Evolutionary conservation across 2,888 invertebrate genomes (phyloP), one percentile per base, ranked within the genome.

Genomic region (Tetramorium bicarinatum): DNA sequence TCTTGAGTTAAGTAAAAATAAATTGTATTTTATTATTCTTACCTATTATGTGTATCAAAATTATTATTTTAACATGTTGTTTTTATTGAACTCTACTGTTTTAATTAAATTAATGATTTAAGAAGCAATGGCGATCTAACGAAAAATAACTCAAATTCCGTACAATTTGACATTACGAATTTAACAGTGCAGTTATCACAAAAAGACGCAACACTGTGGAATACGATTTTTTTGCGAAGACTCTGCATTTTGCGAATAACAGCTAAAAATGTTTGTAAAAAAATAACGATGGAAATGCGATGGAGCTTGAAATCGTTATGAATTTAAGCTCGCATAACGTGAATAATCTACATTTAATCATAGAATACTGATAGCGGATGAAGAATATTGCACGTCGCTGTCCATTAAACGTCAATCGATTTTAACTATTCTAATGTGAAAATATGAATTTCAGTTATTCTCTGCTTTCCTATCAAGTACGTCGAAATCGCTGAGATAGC

Each of bases 331-430:
- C 47, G 34, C 29, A 8, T 54, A 56, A 69, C 29, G 56, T 44
- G 41, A 56, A 67, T 67, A 44, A 69, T 77, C 7, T 49, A n/a
- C 3, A 9, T 77, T 77, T 56, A 67, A 69, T 69, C 11, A 13
- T 11, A 56, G 21, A 69, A 79, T 56, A 56, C 11, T 21, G 29
- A 11, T 66, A 18, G 25, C 3, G 15, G n/a, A 44, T 13, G 49
- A 49, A 49, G 6, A 47, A 18, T 49, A 49, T 49, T 11, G 41
- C 34, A 44, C 15, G 44, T 66, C 21, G 41, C 41, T 66, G 66
- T 76, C 66, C 29, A 15, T 69, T 79, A 69, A 67, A 79, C 6
- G n/a, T 77, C 67, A 15, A 69, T 79, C 34, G 69, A 77, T 79
- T 34, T 29, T 7, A 34, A n/a, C 29, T 21, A 7, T 56, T 67